Conservation (phyloP, 2,113 vertebrate genomes). For the Dromaius novaehollandiae region DNA sequence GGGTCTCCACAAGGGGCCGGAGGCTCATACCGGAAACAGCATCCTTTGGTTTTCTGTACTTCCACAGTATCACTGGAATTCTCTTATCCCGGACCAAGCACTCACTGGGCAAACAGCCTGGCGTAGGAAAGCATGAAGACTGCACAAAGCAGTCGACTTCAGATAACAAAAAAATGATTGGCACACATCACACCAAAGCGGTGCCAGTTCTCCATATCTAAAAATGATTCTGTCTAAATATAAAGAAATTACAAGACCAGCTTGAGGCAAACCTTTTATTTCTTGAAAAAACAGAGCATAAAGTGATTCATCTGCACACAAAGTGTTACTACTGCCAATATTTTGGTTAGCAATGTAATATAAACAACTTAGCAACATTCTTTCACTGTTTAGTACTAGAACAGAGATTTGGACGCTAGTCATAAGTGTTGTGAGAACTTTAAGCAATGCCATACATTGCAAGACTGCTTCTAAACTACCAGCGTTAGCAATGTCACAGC, state of each 20-base stretch:
- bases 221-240: slow-evolving; percentile 19
- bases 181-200: background rate
- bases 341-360: background rate
- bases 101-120: background rate
- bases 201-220: background rate
- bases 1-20: rapidly evolving
- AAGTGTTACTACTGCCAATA: background rate
- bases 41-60: background rate
- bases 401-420: background rate
- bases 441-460: background rate
- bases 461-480: background rate
- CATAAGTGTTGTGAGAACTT: background rate
- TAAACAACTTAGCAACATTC: background rate
- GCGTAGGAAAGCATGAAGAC: background rate
- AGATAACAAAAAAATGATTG: background rate
- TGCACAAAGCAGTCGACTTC: background rate
- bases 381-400: background rate
- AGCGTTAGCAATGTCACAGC: background rate
- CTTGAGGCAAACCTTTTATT: background rate
- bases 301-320: background rate
- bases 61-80: background rate
- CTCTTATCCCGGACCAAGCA: background rate
- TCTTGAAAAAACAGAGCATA: background rate
- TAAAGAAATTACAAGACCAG: background rate
- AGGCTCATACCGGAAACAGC: background rate